phyloP scores from a whole-genome alignment of 2,888 invertebrate species.

The Cyclophora punctaria region DNA sequence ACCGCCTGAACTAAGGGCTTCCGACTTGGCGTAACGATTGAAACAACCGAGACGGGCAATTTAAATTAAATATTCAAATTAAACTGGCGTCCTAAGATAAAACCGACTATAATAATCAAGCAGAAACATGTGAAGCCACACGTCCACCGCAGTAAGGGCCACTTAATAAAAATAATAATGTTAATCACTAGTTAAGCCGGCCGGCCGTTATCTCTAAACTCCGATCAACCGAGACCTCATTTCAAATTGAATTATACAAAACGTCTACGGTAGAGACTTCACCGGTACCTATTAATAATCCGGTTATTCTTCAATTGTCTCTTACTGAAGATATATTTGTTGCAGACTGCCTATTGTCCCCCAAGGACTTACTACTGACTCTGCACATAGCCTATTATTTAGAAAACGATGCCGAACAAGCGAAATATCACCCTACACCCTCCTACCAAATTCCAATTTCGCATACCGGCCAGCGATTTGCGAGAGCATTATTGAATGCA shows the following conservation, averaged over 20 bases:
- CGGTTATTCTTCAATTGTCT: constrained; percentile 65
- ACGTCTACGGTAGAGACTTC: constrained; percentile 27
- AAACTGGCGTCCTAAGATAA: too few relatives aligned
- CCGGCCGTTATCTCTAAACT: too few relatives aligned
- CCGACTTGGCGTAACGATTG: too few relatives aligned
- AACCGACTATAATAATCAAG: too few relatives aligned
- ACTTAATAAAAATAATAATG: neutral
- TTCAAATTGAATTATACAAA: constrained; percentile 9
- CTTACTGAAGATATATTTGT: constrained; percentile 62
- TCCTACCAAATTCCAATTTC: constrained; percentile 11
- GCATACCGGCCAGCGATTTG: constrained; percentile 6
- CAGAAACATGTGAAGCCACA: too few relatives aligned
- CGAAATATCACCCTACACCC: constrained; percentile 20
- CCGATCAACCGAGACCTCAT: too few relatives aligned
- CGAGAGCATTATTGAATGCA: constrained; percentile 11
- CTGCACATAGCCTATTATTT: constrained; percentile 48
- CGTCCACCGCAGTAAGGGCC: too few relatives aligned
- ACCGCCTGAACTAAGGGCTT: too few relatives aligned
- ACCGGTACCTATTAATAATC: constrained; percentile 55
- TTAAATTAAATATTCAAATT: too few relatives aligned
- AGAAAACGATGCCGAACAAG: constrained; percentile 17
- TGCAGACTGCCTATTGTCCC: constrained; percentile 66
- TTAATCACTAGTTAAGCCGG: neutral
- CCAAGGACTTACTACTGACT: constrained; percentile 60
- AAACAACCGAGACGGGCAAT: too few relatives aligned